Evolutionary conservation across 2,888 invertebrate genomes (phyloP).

Genomic region (Zygaena filipendulae): DNA sequence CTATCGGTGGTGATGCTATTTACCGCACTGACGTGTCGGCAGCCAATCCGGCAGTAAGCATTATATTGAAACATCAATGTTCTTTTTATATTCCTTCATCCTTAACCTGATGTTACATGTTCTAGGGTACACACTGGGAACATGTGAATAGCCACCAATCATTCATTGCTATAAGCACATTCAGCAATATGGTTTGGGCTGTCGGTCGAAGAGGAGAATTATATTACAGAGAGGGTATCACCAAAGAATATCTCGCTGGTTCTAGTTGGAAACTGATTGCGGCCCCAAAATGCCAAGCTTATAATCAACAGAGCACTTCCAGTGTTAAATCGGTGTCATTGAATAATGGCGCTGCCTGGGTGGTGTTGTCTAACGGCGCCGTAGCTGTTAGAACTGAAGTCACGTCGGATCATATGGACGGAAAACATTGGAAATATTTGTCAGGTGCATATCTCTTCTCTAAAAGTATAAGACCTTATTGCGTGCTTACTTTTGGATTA

Average conservation of each 20-base stretch:
- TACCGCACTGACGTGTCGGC: slow-evolving; percentile 81
- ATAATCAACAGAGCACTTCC: slow-evolving; percentile 34
- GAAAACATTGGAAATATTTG: slow-evolving; percentile 83
- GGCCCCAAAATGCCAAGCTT: slow-evolving; percentile 47
- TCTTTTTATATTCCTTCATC: not conserved
- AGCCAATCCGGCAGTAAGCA: slow-evolving; percentile 76
- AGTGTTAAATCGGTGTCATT: slow-evolving; percentile 80
- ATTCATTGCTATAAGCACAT: slow-evolving; percentile 76
- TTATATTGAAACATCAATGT: not conserved
- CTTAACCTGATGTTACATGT: not conserved
- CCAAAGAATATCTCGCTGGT: slow-evolving; percentile 68
- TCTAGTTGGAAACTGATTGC: slow-evolving; percentile 85
- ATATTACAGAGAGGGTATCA: slow-evolving; percentile 82
- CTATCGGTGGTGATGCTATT: slow-evolving; percentile 87
- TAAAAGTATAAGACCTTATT: no score
- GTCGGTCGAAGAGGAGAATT: slow-evolving; percentile 88
- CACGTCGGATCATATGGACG: slow-evolving; percentile 79
- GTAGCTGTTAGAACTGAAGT: slow-evolving; percentile 84
- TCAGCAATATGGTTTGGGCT: slow-evolving; percentile 83
- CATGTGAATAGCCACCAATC: slow-evolving; percentile 86
- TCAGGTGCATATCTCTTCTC: slow-evolving; percentile 41
- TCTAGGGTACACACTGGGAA: slow-evolving; percentile 80
- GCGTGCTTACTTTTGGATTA: no score
- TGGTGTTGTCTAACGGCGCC: slow-evolving; percentile 76
- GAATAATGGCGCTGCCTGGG: slow-evolving; percentile 82